Evolutionary conservation across 2,113 vertebrate species (phyloP).

Genomic region (Tychaedon coryphoeus): DNA sequence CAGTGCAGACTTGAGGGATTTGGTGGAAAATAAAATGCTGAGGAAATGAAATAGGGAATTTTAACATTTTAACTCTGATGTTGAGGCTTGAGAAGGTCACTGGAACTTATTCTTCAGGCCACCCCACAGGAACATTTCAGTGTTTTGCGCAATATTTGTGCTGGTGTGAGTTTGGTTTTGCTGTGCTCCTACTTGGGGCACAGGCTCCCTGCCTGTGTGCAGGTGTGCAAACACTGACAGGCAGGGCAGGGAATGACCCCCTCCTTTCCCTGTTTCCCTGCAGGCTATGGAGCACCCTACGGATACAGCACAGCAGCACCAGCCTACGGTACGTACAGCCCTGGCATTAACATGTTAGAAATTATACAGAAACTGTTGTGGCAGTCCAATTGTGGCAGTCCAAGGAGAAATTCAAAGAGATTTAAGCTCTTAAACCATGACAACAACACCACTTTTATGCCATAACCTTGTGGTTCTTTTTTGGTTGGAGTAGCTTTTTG

Average conservation of each 20-base stretch:
- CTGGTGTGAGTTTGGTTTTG: neutral
- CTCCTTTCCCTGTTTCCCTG: conserved; percentile 34
- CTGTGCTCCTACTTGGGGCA: neutral
- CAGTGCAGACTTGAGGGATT: neutral
- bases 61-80: neutral
- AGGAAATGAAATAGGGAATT: neutral
- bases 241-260: neutral
- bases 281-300: conserved; percentile 94
- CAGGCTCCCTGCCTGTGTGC: neutral
- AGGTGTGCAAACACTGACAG: neutral
- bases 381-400: conserved; percentile 53
- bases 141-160: neutral
- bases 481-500: conserved; percentile 83
- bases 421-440: conserved; percentile 55
- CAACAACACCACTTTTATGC: conserved; percentile 66
- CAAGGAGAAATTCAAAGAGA: conserved; percentile 53
- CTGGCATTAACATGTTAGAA: neutral
- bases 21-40: neutral
- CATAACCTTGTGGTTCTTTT: conserved; percentile 84
- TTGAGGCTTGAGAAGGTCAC: neutral
- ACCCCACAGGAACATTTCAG: fast-evolving
- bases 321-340: conserved; percentile 90
- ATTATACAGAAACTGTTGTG: neutral
- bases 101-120: neutral
- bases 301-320: conserved; percentile 94